Base-by-base conservation (phyloP, 2,797 vertebrate genomes). In the Parauchenoglanis punctatus region DNA sequence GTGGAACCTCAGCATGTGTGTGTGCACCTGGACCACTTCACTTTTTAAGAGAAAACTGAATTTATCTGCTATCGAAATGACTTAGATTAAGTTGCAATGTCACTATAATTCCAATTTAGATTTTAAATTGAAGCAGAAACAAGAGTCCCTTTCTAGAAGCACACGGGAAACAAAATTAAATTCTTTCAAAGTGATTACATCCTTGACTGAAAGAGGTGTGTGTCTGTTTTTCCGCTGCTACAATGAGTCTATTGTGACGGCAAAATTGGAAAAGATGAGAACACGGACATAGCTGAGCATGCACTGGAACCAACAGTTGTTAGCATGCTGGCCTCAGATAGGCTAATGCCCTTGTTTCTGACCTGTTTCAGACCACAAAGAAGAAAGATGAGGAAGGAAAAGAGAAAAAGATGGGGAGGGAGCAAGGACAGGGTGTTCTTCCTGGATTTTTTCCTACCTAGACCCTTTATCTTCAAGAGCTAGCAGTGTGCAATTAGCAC, bases 311-410 rank as follows among this genome's bases (percentile, higher is more conserved):
- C 81, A 67, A 78, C 80, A 61, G 75, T 8, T 63, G 83, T 77
- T 68, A 90, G 54, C 84, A 75, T 61, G 85, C 65, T 61, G 81
- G 44, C 86, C 40, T 87, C 77, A 61, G 56, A 88, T 77, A 82
- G n/a, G 81, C 44, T 1, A 49, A 85, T 72, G 86, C 78, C 54
- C 87, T 73, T 87, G 86, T 84, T 88, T 84, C 28, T 89, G 88
- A 87, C 88, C 88, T 86, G 86, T 65, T 85, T 89, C 46, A 31
- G 59, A 68, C 81, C 23, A 17, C 35, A 81, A 6, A 1, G 78
- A 46, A 35, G 23, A 63, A 28, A 17, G 40, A 63, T 18, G 6
- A 10, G 23, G 40, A 61, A 28, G 3, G 20, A 25, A 61, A 61
- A 17, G 35, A n/a, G 4, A 63, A n/a, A n/a, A 46, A 63, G 31